These are phyloP conservation scores for Poicephalus meyeri DNA, from an alignment of 2,113 vertebrate species.

Conservation along the genomic window DNA sequence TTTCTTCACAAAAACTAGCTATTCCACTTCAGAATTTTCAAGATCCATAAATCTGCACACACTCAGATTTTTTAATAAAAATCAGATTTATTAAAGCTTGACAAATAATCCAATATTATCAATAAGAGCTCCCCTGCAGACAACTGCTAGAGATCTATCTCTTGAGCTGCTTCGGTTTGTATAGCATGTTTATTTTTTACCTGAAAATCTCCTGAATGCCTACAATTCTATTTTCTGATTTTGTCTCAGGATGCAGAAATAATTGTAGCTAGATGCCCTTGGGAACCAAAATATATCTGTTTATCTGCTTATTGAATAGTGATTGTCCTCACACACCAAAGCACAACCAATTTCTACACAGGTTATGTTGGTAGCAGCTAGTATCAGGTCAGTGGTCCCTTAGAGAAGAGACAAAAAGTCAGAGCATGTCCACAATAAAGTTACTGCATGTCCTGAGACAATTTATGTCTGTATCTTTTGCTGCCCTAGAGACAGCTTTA, in stretches of 20 bases:
- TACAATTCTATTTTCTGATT: not conserved
- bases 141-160: not conserved
- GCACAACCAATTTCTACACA: not conserved
- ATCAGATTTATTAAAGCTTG: not conserved
- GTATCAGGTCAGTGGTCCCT: not conserved
- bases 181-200: not conserved
- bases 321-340: not conserved
- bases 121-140: not conserved
- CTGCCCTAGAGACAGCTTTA: slow-evolving; percentile 1
- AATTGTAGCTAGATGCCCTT: not conserved
- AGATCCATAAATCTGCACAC: not conserved
- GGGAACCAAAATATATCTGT: not conserved
- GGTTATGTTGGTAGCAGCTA: not conserved
- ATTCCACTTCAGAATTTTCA: not conserved
- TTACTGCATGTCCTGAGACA: not conserved
- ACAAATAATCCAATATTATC: not conserved
- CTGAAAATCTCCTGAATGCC: not conserved
- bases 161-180: not conserved
- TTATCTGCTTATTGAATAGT: not conserved
- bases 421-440: not conserved
- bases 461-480: not conserved
- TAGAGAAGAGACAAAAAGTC: not conserved
- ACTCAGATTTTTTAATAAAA: not conserved
- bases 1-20: not conserved
- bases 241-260: not conserved